Conservation (phyloP, 2,113 vertebrate genomes). For the Prunella himalayana region DNA sequence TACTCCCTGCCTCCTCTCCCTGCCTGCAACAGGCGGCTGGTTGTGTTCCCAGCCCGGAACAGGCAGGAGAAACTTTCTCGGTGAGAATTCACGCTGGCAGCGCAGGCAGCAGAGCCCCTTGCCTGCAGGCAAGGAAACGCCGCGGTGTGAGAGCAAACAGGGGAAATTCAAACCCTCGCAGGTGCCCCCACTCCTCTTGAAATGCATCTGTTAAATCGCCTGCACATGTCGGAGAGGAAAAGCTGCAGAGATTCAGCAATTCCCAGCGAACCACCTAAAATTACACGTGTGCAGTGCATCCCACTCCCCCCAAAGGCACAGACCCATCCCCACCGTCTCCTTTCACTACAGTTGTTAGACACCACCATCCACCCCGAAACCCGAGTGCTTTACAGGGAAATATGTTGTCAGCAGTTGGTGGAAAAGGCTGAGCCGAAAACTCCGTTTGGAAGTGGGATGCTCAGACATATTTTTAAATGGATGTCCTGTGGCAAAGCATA, state of each 20-base stretch:
- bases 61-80: not conserved
- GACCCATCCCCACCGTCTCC: not conserved
- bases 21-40: not conserved
- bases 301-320: not conserved
- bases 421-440: constrained; percentile 9
- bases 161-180: not conserved
- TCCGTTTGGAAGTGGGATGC: constrained; percentile 12
- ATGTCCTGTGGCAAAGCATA: constrained; percentile 47
- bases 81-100: not conserved
- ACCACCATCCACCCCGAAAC: not conserved
- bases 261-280: not conserved
- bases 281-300: accelerated
- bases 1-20: not conserved
- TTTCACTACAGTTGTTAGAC: not conserved
- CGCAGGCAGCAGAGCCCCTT: not conserved
- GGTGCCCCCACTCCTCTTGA: not conserved
- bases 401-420: not conserved
- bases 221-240: accelerated
- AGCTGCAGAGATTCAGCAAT: not conserved
- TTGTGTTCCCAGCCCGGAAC: not conserved
- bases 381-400: not conserved
- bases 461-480: constrained; percentile 24
- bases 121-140: not conserved
- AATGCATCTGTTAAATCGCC: not conserved
- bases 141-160: not conserved